Conservation (phyloP, 2,113 vertebrate genomes). For the Laterallus jamaicensis region DNA sequence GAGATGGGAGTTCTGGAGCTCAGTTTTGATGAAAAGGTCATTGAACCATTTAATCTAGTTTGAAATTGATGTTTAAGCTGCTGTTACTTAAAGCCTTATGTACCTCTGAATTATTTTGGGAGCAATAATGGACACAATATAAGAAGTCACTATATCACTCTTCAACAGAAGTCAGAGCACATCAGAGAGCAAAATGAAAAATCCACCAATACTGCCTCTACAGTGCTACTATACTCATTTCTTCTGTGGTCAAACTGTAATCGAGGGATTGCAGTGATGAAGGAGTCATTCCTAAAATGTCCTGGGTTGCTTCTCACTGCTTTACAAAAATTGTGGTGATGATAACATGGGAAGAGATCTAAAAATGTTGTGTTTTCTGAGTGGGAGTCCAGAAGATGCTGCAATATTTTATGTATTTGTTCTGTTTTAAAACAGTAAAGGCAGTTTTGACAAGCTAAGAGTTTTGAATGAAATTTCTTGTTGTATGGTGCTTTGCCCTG, state of each 20-base stretch:
- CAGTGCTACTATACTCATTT: not conserved
- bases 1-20: not conserved
- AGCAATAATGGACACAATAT: not conserved
- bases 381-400: not conserved
- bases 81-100: not conserved
- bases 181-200: not conserved
- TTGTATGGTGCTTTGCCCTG: not conserved
- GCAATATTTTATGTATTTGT: not conserved
- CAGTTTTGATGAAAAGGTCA: not conserved
- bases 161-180: not conserved
- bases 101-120: not conserved
- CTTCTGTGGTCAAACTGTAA: not conserved
- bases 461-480: not conserved
- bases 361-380: not conserved
- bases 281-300: not conserved
- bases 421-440: constrained; percentile 17
- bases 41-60: not conserved
- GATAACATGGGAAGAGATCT: not conserved
- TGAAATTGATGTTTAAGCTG: not conserved
- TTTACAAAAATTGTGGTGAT: not conserved
- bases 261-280: not conserved
- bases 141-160: not conserved
- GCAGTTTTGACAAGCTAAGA: not conserved
- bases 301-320: not conserved
- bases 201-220: not conserved